Base-by-base conservation (phyloP, 2,888 invertebrate species). In the Caenorhabditis doughertyi region DNA sequence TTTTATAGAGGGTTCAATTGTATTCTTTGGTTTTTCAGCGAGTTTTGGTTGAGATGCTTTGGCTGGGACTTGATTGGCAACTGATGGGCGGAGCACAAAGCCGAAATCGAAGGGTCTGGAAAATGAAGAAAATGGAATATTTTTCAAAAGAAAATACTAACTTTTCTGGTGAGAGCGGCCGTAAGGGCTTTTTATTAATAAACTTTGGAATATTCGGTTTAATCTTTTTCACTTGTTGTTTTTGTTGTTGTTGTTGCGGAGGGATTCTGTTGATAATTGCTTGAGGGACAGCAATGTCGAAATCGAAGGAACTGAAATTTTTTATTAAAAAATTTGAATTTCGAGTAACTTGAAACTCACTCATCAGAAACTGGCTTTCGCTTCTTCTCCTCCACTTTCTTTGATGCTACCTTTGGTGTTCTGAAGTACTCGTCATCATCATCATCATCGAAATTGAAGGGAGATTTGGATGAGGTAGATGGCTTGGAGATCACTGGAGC, bases 241-340 rank as follows among this genome's bases (percentile, higher is more conserved):
- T n/a, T n/a, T n/a, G n/a, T n/a, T n/a, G n/a, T n/a, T n/a, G n/a
- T n/a, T n/a, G n/a, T n/a, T 29, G 47, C 21, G 64, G 3, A 18
- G 58, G 35, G n/a, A 74, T 44, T 13, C 81, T n/a, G 25, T 67
- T 55, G 8, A 65, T 35, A 7, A 81, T 58, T 1, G 71, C 27
- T 44, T 42, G n/a, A 4, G 82, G 82, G 21, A 82, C 64, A 5
- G 11, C n/a, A n/a, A 82, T 79, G 51, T 82, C 82, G 18, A 79
- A 79, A 7, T 82, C 73, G 56, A 42, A 47, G 0, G 42, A 60
- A 51, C 79, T 79, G 62, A 70, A 77, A 60, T 25, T 25, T 42
- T 2, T 2, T 8, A n/a, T n/a, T 8, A 4, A n/a, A 8, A 23
- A 23, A 16, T 2, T 5, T 2, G 3, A 42, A 21, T 11, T 16